phyloP scores from a whole-genome alignment of 2,113 vertebrate species.

The Gymnarchus niloticus region DNA sequence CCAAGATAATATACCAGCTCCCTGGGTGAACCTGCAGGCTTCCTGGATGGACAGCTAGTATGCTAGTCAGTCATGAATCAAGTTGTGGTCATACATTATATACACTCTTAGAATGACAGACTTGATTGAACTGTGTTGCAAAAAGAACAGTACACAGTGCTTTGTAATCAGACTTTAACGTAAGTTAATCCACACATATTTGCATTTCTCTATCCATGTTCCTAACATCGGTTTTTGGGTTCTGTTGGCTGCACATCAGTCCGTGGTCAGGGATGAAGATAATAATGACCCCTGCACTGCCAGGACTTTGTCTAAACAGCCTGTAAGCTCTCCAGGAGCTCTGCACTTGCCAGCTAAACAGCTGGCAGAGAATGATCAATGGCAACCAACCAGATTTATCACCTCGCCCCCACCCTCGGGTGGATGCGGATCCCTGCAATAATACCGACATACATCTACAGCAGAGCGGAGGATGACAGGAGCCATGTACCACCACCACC shows the following conservation, averaged over 20 bases:
- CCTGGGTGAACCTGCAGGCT: not conserved
- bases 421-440: not conserved
- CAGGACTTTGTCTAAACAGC: not conserved
- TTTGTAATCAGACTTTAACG: not conserved
- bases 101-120: not conserved
- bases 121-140: not conserved
- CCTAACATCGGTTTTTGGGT: not conserved
- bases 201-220: not conserved
- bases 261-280: slow-evolving; percentile 6
- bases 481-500: not conserved
- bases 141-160: no score
- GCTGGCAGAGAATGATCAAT: not conserved
- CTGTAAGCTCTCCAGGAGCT: not conserved
- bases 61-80: not conserved
- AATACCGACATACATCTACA: not conserved
- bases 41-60: not conserved
- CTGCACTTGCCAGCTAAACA: no score
- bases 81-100: not conserved
- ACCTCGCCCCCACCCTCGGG: not conserved
- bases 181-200: not conserved
- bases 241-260: not conserved
- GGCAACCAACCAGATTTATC: not conserved
- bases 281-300: not conserved
- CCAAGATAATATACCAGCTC: not conserved
- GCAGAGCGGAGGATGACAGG: not conserved